Base-by-base conservation (phyloP, 1,140 invertebrate genomes). In the Mactra quadrangularis region DNA sequence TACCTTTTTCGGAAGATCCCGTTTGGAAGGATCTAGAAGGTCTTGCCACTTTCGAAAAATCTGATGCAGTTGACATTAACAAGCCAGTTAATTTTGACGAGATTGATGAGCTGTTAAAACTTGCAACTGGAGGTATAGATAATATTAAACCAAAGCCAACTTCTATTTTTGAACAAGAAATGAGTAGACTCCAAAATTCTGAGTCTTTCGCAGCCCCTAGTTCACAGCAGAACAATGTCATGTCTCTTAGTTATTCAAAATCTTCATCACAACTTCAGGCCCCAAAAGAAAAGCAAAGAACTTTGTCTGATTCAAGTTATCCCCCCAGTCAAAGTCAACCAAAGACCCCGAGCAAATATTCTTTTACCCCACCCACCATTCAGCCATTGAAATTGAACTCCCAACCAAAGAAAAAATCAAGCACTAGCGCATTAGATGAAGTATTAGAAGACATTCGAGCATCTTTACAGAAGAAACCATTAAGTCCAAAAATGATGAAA, bases 1-100 rank as follows among this genome's bases (percentile, higher is more conserved):
- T 91, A 17, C 90, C 90, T 3, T 90, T 91, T 62, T 89, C 89
- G 11, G 89, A 91, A 52, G 90, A 91, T 55, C 90, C 90, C 6
- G 89, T 91, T 38, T 91, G 90, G 90, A 90, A 90, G 68, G 88
- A 91, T 72, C 90, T 91, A n/a, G 90, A 91, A 74, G 89, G 90
- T 72, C 87, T 91, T 86, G 90, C 89, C 13, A 88, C 83, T 19
- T 90, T 91, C 79, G 89, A 90, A 29, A 45, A 68, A 38, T 41
- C 57, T n/a, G 70, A 74, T 6, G 25, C 13, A 17, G 19, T 3
- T 1, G 75, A 68, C 2, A 50, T 55, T 52, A 29, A 41, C 15
- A 62, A 53, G 11, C 57, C 62, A 25, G 47, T 74, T 9, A 82
- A 82, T 27, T 74, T 75, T 64, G 79, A 82, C 52, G 79, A 82